Conservation (phyloP, 1,140 invertebrate genomes). For the Cydia fagiglandana region DNA sequence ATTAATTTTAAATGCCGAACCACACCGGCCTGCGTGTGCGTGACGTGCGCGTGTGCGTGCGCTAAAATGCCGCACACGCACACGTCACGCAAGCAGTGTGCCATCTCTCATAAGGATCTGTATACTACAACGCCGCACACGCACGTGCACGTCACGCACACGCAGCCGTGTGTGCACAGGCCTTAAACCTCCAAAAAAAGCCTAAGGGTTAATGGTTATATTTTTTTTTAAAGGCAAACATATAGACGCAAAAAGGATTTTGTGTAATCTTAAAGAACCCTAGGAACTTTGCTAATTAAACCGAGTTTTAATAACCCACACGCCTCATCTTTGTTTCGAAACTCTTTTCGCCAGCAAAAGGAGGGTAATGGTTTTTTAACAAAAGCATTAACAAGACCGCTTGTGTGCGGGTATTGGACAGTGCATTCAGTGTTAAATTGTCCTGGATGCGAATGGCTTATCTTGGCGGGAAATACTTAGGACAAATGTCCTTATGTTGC, state of each 20-base stretch:
- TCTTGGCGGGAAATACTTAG: background rate
- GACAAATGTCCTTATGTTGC: background rate
- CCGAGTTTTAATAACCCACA: constrained; percentile 14
- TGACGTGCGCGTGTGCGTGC: too few relatives aligned
- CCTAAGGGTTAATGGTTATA: too few relatives aligned
- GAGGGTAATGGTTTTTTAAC: constrained; percentile 13
- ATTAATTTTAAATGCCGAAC: too few relatives aligned
- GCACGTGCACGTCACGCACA: too few relatives aligned
- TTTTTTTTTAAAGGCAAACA: too few relatives aligned
- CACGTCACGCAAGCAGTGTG: too few relatives aligned
- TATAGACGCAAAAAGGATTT: background rate
- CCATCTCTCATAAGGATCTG: too few relatives aligned
- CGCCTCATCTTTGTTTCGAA: background rate
- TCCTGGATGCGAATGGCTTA: background rate
- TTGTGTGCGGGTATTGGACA: background rate
- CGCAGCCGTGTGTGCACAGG: too few relatives aligned
- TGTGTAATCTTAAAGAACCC: background rate
- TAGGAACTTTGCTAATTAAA: constrained; percentile 23
- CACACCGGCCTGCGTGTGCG: too few relatives aligned
- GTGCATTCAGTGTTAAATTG: background rate
- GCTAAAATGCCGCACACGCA: too few relatives aligned
- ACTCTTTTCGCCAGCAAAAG: constrained; percentile 1
- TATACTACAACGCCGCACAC: too few relatives aligned
- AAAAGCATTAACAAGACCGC: background rate
- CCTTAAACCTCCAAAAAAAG: too few relatives aligned